phyloP scores from a whole-genome alignment of 92 coral and sea anemone genomes.

The Parazoanthus darwini region DNA sequence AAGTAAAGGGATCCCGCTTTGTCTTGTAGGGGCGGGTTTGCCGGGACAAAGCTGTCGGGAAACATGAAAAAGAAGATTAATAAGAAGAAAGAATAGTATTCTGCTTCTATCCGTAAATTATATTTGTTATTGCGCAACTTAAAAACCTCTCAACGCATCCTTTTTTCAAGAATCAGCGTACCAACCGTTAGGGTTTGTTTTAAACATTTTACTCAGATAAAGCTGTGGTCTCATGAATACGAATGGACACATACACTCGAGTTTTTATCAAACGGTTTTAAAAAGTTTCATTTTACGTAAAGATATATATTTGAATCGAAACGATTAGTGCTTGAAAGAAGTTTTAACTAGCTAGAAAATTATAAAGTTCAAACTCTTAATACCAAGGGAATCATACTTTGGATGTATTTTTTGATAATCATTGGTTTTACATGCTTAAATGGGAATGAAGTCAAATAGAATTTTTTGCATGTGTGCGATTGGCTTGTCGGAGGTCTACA shows the following conservation, averaged over 20 bases:
- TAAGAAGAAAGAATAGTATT: neutral
- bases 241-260: neutral
- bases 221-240: neutral
- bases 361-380: neutral
- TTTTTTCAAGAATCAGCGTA: neutral
- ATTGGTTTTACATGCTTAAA: neutral
- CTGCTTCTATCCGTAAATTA: neutral
- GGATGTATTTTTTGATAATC: neutral
- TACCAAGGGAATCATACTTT: too few species aligned
- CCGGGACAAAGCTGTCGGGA: neutral
- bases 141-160: neutral
- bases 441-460: neutral
- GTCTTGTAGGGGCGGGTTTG: neutral
- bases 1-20: neutral
- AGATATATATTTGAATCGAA: neutral
- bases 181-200: neutral
- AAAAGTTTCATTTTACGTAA: neutral
- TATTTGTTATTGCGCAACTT: neutral
- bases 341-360: neutral
- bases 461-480: neutral
- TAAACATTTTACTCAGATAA: neutral
- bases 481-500: too few species aligned
- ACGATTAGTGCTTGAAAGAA: neutral
- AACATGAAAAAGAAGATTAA: conserved; percentile 3
- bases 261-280: neutral